phyloP scores from a whole-genome alignment of 2,113 vertebrate species.

The Eulemur macaco region DNA sequence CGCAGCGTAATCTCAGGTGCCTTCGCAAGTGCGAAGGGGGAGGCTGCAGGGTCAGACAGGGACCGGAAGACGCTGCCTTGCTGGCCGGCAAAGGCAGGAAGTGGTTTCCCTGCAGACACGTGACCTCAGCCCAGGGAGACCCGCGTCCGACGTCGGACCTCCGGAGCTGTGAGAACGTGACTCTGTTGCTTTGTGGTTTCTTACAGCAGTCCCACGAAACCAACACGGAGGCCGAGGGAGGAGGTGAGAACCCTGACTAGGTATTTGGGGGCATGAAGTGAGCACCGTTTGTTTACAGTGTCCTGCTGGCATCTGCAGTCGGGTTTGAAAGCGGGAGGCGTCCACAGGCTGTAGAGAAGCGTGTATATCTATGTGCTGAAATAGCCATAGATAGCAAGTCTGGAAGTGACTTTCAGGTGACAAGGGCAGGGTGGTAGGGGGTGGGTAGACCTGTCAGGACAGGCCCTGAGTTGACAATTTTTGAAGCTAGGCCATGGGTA shows the following conservation, averaged over 20 bases:
- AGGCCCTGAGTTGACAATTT: not conserved
- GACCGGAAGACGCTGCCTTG: too few species aligned
- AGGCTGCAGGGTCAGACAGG: not conserved
- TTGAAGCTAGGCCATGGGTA: too few species aligned
- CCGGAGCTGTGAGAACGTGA: not conserved
- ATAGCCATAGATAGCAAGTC: not conserved
- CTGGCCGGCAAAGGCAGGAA: too few species aligned
- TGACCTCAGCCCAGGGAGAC: not conserved
- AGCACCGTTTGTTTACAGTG: rapidly evolving
- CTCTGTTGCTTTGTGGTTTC: not conserved
- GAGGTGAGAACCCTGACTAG: not conserved
- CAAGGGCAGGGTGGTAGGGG: not conserved
- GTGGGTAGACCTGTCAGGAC: not conserved
- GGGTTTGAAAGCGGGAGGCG: not conserved
- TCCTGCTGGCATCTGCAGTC: not conserved
- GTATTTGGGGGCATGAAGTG: rapidly evolving
- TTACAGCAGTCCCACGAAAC: not conserved
- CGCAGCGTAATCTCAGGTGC: not conserved
- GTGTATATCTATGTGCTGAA: not conserved
- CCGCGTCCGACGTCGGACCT: not conserved
- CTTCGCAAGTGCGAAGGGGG: not conserved
- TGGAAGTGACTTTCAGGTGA: not conserved
- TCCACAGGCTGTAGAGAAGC: rapidly evolving
- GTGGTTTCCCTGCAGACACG: rapidly evolving
- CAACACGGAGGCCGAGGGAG: not conserved